Evolutionary conservation across 1,140 invertebrate genomes (phyloP), one percentile per base, ranked within the genome.

Genomic region (Drosophila rhopaloa): DNA sequence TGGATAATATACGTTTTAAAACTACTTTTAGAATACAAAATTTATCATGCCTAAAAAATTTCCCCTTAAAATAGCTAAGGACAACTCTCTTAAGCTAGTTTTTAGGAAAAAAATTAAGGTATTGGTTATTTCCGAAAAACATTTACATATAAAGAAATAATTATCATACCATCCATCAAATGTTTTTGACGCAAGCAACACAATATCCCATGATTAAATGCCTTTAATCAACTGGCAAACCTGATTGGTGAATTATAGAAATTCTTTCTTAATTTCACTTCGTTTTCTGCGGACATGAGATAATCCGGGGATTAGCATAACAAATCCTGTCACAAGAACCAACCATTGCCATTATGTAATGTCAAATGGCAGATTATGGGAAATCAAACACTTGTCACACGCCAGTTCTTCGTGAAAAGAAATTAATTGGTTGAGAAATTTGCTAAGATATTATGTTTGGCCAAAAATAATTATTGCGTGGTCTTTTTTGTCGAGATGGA

Each of bases 381-480:
- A 61, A 76, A 65, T 73, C 81, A 89, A 83, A 66, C 76, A 82
- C 84, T 77, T 88, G 83, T 89, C 84, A 83, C 77, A 67, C 66
- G 68, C 61, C 68, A 76, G 27, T 72, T 67, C 40, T 5, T 54
- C 51, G 46, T 48, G 14, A 65, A 68, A 71, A 68, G 43, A 82
- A 73, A 86, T 88, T 83, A 89, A 86, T 86, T 79, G 84, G 65
- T 75, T 79, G 62, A 66, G 71, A 74, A 48, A 70, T 71, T 71
- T 70, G 35, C 32, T 48, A 19, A 41, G 53, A 41, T 71, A 71
- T 57, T 70, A 71, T 71, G 67, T 71, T 60, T 76, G 53, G 58
- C 68, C 80, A 67, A 88, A 88, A 88, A 86, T 86, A 86, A 83
- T 78, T 57, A 86, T 89, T 86, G 83, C 83, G 83, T 83, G 44